Conservation (phyloP, 2,113 vertebrate species). For the Tor tambroides region DNA sequence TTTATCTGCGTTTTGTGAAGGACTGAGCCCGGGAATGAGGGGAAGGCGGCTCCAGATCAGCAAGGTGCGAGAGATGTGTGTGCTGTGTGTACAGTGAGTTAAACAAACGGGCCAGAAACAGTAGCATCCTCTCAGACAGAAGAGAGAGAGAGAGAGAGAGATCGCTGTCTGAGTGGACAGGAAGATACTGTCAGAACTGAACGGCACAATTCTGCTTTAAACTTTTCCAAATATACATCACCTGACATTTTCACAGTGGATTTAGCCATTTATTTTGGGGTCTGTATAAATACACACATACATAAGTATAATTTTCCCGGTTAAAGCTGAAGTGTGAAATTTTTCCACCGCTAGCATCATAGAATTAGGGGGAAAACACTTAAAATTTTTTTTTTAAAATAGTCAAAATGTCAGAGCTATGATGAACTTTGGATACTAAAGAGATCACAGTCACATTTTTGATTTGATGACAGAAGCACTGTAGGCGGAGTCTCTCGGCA, state of each 20-base stretch:
- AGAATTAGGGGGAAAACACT: too few species aligned
- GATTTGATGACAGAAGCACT: too few species aligned
- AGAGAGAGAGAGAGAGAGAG: slow-evolving; percentile 67
- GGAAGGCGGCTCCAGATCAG: neutral
- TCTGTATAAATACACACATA: neutral
- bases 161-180: slow-evolving; percentile 49
- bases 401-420: too few species aligned
- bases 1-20: slow-evolving; percentile 42
- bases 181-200: slow-evolving; percentile 58
- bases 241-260: neutral
- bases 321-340: neutral
- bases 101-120: slow-evolving; percentile 37
- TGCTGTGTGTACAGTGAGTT: neutral
- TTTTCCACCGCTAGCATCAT: too few species aligned
- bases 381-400: too few species aligned
- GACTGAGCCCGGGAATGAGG: neutral
- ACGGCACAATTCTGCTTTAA: neutral
- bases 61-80: neutral
- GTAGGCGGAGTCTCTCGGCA: too few species aligned
- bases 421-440: too few species aligned
- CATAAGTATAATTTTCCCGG: neutral
- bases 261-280: neutral
- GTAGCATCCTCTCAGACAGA: slow-evolving; percentile 63
- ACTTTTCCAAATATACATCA: neutral
- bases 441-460: too few species aligned